Conservation (phyloP, 2,888 invertebrate species). For the Philhelius pedissequus region DNA sequence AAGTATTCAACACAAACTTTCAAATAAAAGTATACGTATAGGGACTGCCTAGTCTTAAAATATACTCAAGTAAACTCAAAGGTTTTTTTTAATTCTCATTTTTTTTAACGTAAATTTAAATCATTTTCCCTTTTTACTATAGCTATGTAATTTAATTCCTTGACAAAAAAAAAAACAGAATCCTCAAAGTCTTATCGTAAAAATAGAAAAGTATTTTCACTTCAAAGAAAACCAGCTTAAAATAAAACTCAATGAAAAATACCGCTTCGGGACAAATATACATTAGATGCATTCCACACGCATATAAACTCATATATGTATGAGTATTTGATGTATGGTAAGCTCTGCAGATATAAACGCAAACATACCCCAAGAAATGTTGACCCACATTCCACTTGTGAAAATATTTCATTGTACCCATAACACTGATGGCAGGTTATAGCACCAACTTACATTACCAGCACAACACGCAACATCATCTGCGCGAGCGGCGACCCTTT, state of each 20-base stretch:
- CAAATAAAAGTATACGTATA: no score
- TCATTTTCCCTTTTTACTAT: no score
- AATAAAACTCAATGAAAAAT: conserved; percentile 27
- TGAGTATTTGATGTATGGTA: not conserved
- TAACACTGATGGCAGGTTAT: conserved; percentile 67
- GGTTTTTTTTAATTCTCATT: no score
- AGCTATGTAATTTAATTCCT: conserved; percentile 13
- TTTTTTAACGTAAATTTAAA: no score
- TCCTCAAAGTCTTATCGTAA: conserved; percentile 48
- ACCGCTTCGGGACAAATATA: conserved; percentile 39
- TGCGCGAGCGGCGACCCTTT: not conserved
- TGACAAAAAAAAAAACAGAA: conserved; percentile 30
- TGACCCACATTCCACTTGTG: conserved; percentile 66
- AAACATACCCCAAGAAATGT: conserved; percentile 61
- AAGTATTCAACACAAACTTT: no score
- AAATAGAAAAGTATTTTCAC: conserved; percentile 53
- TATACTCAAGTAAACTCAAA: no score
- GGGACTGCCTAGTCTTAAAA: no score
- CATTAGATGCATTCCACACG: not conserved
- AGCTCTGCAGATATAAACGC: conserved; percentile 45
- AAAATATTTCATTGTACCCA: conserved; percentile 68
- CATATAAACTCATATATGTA: conserved; percentile 19
- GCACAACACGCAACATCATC: conserved; percentile 58
- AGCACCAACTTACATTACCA: conserved; percentile 63
- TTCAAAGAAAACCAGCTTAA: conserved; percentile 33